Evolutionary conservation across 2,888 invertebrate species (phyloP), one percentile per base, ranked within the genome.

Genomic region (Protophormia terraenovae): DNA sequence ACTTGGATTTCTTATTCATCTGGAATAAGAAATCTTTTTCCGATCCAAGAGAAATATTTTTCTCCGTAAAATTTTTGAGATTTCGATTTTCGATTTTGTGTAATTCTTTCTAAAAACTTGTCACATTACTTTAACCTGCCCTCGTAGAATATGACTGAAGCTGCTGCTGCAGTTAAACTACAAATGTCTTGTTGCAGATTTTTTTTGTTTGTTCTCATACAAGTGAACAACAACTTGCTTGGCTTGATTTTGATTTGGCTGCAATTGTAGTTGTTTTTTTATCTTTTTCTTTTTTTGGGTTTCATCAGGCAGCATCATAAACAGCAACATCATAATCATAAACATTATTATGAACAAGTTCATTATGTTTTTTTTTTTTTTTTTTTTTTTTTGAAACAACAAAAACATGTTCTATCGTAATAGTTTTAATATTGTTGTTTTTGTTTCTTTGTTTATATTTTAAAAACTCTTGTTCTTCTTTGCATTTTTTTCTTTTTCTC

Each of bases 221-320:
- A 66, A 35, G 47, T 47, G 47, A 50, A 47, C 16, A 64, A 47
- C 75, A 84, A 80, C 76, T 76, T 64, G 67, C 41, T 80, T 84
- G 69, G 24, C 55, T 75, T 75, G 67, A 45, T 50, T 50, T 71
- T 24, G 47, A 47, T 83, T 78, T 76, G 47, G 66, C 27, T 71
- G 71, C 73, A 71, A 62, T 38, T 32, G 10, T 27, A 55, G 38
- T 71, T 75, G 22, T 64, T 64, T 69, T 24, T 32, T 29, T 24
- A 10, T n/a, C 29, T 16, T 29, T 41, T 38, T 53, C n/a, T 73
- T 71, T 38, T 66, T 72, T 66, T n/a, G 14, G 16, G 41, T 24
- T 67, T 69, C 67, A 22, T 62, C 50, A 55, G 29, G 7, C 41
- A 53, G 50, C 6, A 53, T 75, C 35, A n/a, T 5, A 0, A 53